Evolutionary conservation across 2,113 vertebrate genomes (phyloP).

Genomic region (Cinclus mexicanus): DNA sequence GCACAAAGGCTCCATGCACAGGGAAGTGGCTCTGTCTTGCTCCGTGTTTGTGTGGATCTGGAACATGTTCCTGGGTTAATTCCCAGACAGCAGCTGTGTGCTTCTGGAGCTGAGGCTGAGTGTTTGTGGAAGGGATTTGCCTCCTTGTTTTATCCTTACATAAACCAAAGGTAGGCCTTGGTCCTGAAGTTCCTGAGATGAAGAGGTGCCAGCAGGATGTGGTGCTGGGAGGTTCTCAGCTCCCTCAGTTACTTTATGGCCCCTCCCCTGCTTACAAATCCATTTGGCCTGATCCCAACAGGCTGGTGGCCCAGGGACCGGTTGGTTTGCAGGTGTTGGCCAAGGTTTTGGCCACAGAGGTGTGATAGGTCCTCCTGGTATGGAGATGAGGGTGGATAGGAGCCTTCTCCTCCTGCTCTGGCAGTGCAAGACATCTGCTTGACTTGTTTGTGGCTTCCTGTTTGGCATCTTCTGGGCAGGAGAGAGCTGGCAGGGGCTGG

Average conservation of each 20-base stretch:
- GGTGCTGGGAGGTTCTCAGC: neutral
- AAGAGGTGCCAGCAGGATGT: neutral
- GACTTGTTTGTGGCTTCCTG: slow-evolving; percentile 57
- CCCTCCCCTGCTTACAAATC: neutral
- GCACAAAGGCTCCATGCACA: fast-evolving
- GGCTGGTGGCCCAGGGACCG: neutral
- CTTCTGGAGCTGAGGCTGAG: neutral
- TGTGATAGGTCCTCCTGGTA: neutral
- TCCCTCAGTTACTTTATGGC: neutral
- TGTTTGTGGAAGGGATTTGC: fast-evolving
- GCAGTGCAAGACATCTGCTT: neutral
- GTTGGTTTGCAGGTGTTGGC: neutral
- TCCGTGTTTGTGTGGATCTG: fast-evolving
- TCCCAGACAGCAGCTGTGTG: neutral
- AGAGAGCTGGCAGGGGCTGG: slow-evolving; percentile 46
- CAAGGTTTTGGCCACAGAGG: neutral
- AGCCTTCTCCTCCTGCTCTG: neutral
- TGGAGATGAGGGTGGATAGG: slow-evolving; percentile 32
- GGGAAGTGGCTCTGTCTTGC: neutral
- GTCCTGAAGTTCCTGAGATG: neutral
- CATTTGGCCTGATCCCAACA: neutral
- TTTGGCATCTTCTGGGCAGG: slow-evolving; percentile 48
- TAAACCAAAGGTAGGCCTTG: neutral
- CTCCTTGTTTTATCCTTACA: neutral
- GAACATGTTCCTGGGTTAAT: neutral